phyloP scores from a whole-genome alignment of 2,113 vertebrate species.

The Strigops habroptila region DNA sequence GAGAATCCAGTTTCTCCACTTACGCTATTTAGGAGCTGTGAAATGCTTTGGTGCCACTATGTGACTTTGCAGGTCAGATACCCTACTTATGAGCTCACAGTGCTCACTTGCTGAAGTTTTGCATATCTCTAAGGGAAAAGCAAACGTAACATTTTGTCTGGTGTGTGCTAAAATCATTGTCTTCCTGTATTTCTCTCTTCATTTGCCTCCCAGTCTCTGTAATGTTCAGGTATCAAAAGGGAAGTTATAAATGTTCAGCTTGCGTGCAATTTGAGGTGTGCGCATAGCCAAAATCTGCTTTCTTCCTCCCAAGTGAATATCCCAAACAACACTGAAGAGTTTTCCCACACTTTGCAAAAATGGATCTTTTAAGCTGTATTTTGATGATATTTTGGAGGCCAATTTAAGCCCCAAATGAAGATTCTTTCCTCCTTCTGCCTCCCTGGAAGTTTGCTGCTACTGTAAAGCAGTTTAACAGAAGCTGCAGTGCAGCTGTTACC shows the following conservation, averaged over 20 bases:
- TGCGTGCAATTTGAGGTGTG: neutral
- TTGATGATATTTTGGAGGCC: slow-evolving; percentile 3
- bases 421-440: neutral
- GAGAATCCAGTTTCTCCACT: neutral
- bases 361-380: neutral
- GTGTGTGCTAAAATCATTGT: neutral
- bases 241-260: neutral
- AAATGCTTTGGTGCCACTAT: neutral
- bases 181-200: neutral
- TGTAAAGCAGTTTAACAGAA: neutral
- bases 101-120: neutral
- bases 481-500: neutral
- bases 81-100: neutral
- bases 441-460: neutral
- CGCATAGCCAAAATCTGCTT: neutral
- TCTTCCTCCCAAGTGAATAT: neutral
- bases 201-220: neutral
- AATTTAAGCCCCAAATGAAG: neutral
- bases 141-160: neutral
- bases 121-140: neutral
- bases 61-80: neutral
- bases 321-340: neutral
- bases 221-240: neutral
- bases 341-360: slow-evolving; percentile 10
- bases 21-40: neutral